Conservation (phyloP, 2,113 vertebrate species). For the Thermophis baileyi region DNA sequence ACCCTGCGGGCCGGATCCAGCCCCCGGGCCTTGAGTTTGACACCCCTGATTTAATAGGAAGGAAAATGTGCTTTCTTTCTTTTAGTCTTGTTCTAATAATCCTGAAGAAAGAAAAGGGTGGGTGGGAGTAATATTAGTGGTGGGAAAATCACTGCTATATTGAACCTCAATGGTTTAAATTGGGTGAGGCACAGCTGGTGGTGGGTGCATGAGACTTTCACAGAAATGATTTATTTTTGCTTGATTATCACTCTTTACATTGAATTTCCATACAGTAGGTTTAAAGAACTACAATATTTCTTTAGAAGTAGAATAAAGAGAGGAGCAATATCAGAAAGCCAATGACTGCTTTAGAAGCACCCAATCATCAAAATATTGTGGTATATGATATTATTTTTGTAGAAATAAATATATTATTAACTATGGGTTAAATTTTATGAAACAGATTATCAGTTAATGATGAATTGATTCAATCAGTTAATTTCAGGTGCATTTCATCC, state of each 20-base stretch:
- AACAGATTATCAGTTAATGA: background rate
- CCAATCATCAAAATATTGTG: background rate
- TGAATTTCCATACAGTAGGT: background rate
- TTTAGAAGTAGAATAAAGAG: background rate
- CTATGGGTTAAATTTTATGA: background rate
- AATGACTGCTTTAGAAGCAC: background rate
- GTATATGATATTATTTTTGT: background rate
- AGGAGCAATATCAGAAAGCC: background rate
- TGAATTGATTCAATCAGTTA: background rate
- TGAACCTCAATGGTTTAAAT: background rate
- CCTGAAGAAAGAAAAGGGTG: background rate
- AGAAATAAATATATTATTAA: background rate
- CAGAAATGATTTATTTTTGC: no score
- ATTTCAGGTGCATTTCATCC: background rate
- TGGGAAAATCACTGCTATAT: background rate
- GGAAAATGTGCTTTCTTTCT: background rate
- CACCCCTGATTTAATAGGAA: background rate
- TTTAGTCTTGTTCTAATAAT: background rate
- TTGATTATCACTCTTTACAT: slow-evolving; percentile 7
- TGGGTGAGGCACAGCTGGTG: background rate
- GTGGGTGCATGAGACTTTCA: background rate
- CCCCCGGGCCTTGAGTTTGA: no score
- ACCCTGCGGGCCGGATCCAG: no score
- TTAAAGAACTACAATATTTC: background rate
- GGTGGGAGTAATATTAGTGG: background rate